Evolutionary conservation across 1,140 invertebrate genomes (phyloP), one percentile per base, ranked within the genome.

Genomic region (Eupristina koningsbergeri): DNA sequence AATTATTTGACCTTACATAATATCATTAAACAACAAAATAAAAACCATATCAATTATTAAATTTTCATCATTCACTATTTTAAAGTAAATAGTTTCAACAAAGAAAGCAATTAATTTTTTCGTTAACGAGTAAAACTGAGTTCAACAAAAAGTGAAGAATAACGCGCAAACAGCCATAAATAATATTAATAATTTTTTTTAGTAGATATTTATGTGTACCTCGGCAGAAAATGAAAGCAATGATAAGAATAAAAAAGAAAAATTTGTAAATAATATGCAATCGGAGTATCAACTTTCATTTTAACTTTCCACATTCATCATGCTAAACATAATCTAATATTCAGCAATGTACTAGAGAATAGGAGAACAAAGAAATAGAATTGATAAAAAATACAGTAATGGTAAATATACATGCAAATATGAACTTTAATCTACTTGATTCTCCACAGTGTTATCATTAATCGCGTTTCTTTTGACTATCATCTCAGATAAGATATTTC

Each of bases 1-100:
- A 7, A 81, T 81, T 74, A 58, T 61, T 74, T 26, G 7, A 13
- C 26, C 45, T 74, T 81, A 50, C 69, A 45, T 26, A 78, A 63
- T 45, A 19, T 26, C 1, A 31, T 1, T 45, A 78, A 64, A 29
- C 31, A n/a, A 77, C 11, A 61, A 77, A 45, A 34, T 73, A 45
- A 53, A 47, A 45, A 58, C 67, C 58, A 3, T 61, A 81, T 74
- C 50, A 73, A 73, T 80, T 15, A 81, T 74, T 41, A 11, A 11
- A 45, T 17, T 29, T 81, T 74, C 26, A 64, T 13, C 8, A 67
- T 36, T 67, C 22, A 67, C 36, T 67, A 67, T 36, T 67, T 67
- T 36, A 19, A 67, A 19, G 31, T 22, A 0, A 17, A 36, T 15
- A 36, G 6, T 67, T 67, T n/a, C 22, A 19, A 3, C 36, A 19